These are phyloP conservation scores for Pinna nobilis DNA, from an alignment of 1,140 invertebrate species.

Conservation along the genomic window DNA sequence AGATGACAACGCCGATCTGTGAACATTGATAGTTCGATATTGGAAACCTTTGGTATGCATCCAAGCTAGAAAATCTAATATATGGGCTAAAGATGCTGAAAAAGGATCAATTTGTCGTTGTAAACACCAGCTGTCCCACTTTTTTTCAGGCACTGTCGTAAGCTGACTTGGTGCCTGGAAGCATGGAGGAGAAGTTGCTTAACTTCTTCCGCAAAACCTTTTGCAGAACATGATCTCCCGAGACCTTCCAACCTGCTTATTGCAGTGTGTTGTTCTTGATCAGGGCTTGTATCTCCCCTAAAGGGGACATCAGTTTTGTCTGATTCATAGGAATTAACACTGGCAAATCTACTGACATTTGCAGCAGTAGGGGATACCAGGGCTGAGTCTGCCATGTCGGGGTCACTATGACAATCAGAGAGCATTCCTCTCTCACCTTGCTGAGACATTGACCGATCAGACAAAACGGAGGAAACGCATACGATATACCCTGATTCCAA, in stretches of 20 bases:
- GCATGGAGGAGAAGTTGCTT: constrained; percentile 5
- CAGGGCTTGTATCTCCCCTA: not conserved
- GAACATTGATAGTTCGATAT: constrained; percentile 41
- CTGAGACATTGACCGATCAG: constrained; percentile 3
- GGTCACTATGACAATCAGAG: constrained; percentile 14
- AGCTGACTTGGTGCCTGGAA: constrained; percentile 7
- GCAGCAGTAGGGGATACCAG: constrained; percentile 21
- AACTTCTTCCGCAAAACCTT: not conserved
- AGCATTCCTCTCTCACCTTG: not conserved
- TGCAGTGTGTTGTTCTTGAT: not conserved
- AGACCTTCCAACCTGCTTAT: not conserved
- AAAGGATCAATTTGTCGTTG: constrained; percentile 26
- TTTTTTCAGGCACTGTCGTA: constrained; percentile 32
- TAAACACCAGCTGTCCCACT: constrained; percentile 23
- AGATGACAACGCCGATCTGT: constrained; percentile 12
- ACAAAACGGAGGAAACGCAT: constrained; percentile 24
- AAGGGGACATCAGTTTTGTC: not conserved
- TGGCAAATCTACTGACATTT: not conserved
- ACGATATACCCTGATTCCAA: constrained; percentile 16
- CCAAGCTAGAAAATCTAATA: not conserved
- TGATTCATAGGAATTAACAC: not conserved
- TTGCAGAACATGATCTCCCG: not conserved
- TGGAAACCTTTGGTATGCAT: constrained; percentile 9
- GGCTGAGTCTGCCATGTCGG: constrained; percentile 20
- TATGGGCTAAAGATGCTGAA: constrained; percentile 16